Percentiles rank a stretch among this genome's conserved stretches.
These are phyloP conservation scores for Eleginops maclovinus DNA, from an alignment of 2,113 vertebrate genomes.

Conservation along the genomic window DNA sequence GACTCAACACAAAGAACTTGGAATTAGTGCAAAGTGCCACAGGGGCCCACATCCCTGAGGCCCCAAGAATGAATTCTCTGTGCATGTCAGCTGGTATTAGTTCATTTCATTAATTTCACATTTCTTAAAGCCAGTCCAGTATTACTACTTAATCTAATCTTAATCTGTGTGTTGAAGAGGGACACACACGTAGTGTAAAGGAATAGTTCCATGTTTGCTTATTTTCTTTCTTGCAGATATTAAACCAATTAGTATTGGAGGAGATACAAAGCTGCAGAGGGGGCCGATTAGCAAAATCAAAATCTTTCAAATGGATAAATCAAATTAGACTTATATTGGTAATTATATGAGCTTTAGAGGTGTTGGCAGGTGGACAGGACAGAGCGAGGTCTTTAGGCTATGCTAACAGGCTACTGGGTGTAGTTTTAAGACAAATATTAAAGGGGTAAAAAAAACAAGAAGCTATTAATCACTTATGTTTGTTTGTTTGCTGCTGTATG, in stretches of 20 bases:
- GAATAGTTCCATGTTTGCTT: background rate
- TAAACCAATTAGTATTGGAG: background rate
- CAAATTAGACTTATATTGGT: background rate
- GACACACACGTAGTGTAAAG: background rate
- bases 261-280: background rate
- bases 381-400: background rate
- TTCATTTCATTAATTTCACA: constrained; percentile 12
- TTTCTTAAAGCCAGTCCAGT: background rate
- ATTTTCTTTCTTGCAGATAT: background rate
- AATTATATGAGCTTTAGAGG: background rate
- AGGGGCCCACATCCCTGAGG: background rate
- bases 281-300: background rate
- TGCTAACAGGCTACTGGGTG: background rate
- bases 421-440: background rate
- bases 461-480: background rate
- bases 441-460: background rate
- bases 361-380: background rate
- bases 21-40: background rate
- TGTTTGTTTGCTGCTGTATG: background rate
- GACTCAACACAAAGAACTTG: background rate
- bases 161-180: background rate
- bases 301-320: background rate
- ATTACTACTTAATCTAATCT: background rate
- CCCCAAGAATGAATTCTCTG: background rate
- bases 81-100: background rate